Evolutionary conservation across 2,113 vertebrate genomes (phyloP).

Genomic region (Australoheros scitulus): DNA sequence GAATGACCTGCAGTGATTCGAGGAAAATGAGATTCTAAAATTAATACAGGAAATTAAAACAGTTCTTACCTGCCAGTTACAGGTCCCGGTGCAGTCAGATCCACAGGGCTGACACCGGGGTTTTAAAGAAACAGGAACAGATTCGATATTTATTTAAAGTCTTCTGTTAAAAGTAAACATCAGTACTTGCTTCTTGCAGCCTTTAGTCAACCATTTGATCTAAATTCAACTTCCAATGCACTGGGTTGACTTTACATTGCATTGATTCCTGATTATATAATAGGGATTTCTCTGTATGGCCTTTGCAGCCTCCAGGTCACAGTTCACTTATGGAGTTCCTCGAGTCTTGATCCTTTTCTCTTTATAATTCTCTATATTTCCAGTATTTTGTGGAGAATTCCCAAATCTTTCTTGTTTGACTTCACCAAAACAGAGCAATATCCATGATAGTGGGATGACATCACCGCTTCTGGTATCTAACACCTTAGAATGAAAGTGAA

Average conservation of each 20-base stretch:
- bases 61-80: background rate
- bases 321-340: background rate
- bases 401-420: background rate
- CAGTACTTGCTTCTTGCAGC: background rate
- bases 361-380: background rate
- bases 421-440: background rate
- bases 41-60: background rate
- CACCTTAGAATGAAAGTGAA: too few relatives aligned
- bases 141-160: background rate
- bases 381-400: background rate
- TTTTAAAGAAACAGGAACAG: background rate
- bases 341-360: background rate
- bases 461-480: too few relatives aligned
- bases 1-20: conserved; percentile 21
- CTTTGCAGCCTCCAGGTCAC: background rate
- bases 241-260: background rate
- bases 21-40: conserved; percentile 2
- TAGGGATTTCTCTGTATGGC: background rate
- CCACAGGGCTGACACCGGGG: background rate
- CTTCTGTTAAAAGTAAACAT: background rate
- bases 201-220: background rate
- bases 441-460: background rate
- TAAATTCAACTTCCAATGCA: background rate
- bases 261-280: background rate
- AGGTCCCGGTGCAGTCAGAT: background rate